Base-by-base conservation (phyloP, 2,113 vertebrate species). In the Lucifuga dentata region DNA sequence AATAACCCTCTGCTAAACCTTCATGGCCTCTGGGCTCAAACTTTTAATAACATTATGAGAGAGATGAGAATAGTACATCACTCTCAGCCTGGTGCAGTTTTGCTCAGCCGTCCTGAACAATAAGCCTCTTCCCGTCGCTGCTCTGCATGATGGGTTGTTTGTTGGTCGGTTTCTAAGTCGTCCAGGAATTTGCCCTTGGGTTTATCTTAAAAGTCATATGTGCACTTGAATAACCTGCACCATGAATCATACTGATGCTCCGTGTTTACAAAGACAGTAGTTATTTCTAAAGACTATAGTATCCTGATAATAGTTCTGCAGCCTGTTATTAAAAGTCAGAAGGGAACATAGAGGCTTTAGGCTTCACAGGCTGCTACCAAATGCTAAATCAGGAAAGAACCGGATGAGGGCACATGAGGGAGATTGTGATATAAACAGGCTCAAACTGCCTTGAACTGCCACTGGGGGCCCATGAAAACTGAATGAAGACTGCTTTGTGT, bases 31-130 rank as follows among this genome's bases (percentile, higher is more conserved):
- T 59, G 36, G 91, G 87, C 79, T 64, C 58, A 62, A 86, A 89
- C 88, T 90, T 92, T 91, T 92, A 91, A 90, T 91, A 90, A 87
- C 76, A 63, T 90, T 91, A 90, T 86, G 78, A 76, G 78, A 86
- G 85, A 88, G 85, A 92, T 88, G 91, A 91, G 88, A 89, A 76
- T 40, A 67, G 79, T 76, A 68, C 85, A 83, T 90, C 75, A 87
- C 87, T 87, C 56, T 24, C 5, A 70, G 77, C 64, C 48, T 48
- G 39, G 35, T 49, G 80, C 33, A 1, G 53, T 43, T 76, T 62
- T 46, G 50, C 75, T 81, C 66, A 70, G 44, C 53, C 15, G 19
- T 48, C 53, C 62, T 63, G 46, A 39, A 78, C 51, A 73, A 68
- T 60, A 35, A 50, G 38, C 68, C n/a, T 62, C 61, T 73, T 80